phyloP scores from a whole-genome alignment of 2,113 vertebrate genomes.

The Charadrius vociferus region DNA sequence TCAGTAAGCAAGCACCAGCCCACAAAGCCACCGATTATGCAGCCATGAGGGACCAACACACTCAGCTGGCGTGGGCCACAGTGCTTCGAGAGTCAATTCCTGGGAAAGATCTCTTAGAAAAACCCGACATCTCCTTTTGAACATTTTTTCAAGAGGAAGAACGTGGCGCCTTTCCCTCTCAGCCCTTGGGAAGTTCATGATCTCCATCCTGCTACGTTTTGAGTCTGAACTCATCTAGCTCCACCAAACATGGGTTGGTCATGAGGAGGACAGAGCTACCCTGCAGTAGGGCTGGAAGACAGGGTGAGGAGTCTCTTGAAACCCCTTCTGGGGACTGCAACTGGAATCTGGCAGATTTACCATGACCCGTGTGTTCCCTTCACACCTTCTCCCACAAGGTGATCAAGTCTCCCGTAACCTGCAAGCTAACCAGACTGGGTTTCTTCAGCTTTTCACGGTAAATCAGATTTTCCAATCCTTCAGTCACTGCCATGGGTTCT shows the following conservation, averaged over 20 bases:
- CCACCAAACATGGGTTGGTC: background rate
- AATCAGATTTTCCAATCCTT: background rate
- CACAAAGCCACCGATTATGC: background rate
- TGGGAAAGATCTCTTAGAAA: background rate
- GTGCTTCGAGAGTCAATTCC: background rate
- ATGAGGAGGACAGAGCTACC: background rate
- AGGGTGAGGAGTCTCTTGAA: background rate
- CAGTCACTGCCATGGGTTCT: background rate
- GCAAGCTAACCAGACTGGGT: background rate
- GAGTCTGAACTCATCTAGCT: background rate
- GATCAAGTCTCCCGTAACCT: accelerated
- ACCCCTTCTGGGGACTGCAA: no score
- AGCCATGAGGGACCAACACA: background rate
- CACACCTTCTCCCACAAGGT: accelerated
- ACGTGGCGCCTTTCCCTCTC: background rate
- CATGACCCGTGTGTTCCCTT: background rate
- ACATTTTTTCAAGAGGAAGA: background rate
- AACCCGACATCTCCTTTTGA: background rate
- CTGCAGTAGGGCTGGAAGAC: accelerated
- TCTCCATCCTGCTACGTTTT: accelerated
- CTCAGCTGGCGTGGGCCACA: background rate
- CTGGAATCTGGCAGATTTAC: background rate
- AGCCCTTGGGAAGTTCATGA: background rate
- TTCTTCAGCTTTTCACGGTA: background rate
- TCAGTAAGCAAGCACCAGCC: background rate